phyloP scores from a whole-genome alignment of 2,113 vertebrate genomes.

The Perca schrenkii region DNA sequence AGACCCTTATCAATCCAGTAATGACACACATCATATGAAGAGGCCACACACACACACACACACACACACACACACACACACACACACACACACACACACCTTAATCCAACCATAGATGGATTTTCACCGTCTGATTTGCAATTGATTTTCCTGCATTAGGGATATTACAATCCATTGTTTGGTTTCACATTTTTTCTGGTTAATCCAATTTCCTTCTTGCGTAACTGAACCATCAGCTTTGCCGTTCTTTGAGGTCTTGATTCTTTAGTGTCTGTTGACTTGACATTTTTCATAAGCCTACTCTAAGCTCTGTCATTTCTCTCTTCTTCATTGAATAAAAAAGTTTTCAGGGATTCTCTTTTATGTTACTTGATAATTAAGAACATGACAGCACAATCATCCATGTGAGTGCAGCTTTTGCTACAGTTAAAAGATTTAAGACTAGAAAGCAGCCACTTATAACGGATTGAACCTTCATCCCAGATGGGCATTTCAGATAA shows the following conservation, averaged over 20 bases:
- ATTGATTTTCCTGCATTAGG: constrained; percentile 10
- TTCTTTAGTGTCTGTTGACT: constrained; percentile 1
- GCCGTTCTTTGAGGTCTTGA: not conserved
- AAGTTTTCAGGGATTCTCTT: not conserved
- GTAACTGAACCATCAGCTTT: constrained; percentile 1
- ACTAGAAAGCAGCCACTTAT: not conserved
- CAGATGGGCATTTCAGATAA: too few species aligned
- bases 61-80: not conserved
- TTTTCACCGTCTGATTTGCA: constrained; percentile 13
- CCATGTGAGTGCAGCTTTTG: not conserved
- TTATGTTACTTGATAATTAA: not conserved
- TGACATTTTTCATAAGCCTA: constrained; percentile 1
- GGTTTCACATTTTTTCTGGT: constrained; percentile 11
- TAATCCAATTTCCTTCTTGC: constrained; percentile 1
- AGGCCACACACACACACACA: not conserved
- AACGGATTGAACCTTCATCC: not conserved
- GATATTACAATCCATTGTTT: constrained; percentile 9
- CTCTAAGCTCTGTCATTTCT: not conserved
- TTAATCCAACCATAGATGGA: not conserved
- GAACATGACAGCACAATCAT: not conserved
- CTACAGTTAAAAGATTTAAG: not conserved
- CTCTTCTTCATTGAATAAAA: not conserved
- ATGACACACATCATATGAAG: too few species aligned
- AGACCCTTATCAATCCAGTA: too few species aligned
- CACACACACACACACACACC: not conserved